Conservation (phyloP, 1,140 invertebrate species). For the Microplitis mediator region DNA sequence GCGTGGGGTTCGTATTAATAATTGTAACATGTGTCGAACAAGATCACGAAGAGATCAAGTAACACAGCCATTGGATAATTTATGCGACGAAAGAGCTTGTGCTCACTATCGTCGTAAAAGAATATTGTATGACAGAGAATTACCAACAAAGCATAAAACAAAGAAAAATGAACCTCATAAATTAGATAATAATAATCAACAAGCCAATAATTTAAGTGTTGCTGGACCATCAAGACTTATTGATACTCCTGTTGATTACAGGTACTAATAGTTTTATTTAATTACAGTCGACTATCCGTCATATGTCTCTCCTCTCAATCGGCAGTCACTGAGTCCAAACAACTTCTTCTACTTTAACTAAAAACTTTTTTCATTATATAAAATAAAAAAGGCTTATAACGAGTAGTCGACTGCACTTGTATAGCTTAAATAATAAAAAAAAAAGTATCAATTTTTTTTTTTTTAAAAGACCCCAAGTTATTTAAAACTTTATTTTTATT, state of each 20-base stretch:
- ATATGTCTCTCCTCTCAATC: neutral
- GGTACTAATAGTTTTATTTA: conserved; percentile 17
- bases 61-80: conserved; percentile 29
- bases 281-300: neutral
- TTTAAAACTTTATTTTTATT: neutral
- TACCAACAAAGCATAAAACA: conserved; percentile 40
- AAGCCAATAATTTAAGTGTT: conserved; percentile 41
- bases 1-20: conserved; percentile 36
- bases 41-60: conserved; percentile 36
- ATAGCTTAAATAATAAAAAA: too few relatives aligned
- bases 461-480: too few relatives aligned
- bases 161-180: conserved; percentile 42
- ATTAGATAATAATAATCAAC: conserved; percentile 37
- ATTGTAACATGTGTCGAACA: conserved; percentile 45
- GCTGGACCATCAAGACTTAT: conserved; percentile 56
- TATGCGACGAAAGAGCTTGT: conserved; percentile 31
- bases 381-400: too few relatives aligned
- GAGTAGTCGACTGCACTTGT: too few relatives aligned
- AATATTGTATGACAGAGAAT: conserved; percentile 39
- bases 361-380: too few relatives aligned
- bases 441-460: too few relatives aligned
- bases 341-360: too few relatives aligned
- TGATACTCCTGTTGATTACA: conserved; percentile 49
- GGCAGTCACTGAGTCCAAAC: too few relatives aligned
- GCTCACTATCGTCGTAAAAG: conserved; percentile 43